Base-by-base conservation (phyloP, 2,888 invertebrate species). In the Pheosia gnoma region DNA sequence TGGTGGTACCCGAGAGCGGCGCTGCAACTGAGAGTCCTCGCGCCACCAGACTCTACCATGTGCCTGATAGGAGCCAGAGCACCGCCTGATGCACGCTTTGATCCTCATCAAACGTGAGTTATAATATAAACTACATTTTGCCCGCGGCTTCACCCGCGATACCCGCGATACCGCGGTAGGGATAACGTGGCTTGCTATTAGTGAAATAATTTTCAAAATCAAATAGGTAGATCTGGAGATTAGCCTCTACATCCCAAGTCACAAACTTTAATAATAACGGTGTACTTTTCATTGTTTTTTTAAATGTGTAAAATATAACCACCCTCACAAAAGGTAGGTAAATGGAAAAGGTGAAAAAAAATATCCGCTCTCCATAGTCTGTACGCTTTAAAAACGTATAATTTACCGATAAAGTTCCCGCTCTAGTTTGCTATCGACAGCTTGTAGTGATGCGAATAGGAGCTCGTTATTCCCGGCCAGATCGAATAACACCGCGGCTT, bases 1-100 rank as follows among this genome's bases (percentile, higher is more conserved):
- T 95, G 94, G 93, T 95, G 95, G 95, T 94, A 95, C 61, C 95
- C 95, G 0, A 91, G 94, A 37, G 95, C 95, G 10, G 85, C 94
- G 0, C 86, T 96, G 49, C 95, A 95, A 74, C 84, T 95, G 1
- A 91, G 95, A 66, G 94, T 96, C 1, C 87, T 95, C 5, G 95
- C 95, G 0, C 95, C 95, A 47, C 91, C 94, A 0, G 95, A 95
- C 62, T 95, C 95, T 4, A 87, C 95, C 55, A 95, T 95, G 80
- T 96, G 95, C 70, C 85, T 96, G 54, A 93, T 95, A 11, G 95
- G 95, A 4, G 95, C 95, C 0, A 89, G 94, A 51, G 89, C 94
- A 36, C 94, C 93, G 1, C 90, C 92, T 41, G 95, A 95, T 64
- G 86, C 94, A 5, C 89, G 92, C 49, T 91, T 92, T 53, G 93